Percentiles rank a stretch among this genome's conserved stretches.
phyloP scores from a whole-genome alignment of 2,797 vertebrate genomes.

The Neosilurus hyrtlii region DNA sequence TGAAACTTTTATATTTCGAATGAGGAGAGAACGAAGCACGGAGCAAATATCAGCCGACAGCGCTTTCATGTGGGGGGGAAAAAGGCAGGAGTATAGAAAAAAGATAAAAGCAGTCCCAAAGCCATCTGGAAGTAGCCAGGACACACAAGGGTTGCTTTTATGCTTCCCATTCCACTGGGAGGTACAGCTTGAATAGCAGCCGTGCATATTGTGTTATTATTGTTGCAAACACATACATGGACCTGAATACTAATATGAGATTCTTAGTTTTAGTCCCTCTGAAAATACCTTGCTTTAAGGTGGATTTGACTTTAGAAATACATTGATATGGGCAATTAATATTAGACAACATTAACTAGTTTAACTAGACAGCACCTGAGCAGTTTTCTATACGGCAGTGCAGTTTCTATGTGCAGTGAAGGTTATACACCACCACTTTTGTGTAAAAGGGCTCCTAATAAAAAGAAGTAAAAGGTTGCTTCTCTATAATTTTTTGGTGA shows the following conservation, averaged over 20 bases:
- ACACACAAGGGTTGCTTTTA: constrained; percentile 79
- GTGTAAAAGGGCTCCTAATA: too few relatives aligned
- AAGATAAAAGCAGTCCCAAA: constrained; percentile 78
- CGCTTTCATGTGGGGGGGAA: constrained; percentile 73
- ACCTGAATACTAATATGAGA: constrained; percentile 75
- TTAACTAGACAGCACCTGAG: constrained; percentile 35
- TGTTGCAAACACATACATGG: constrained; percentile 75
- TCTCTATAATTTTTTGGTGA: too few relatives aligned
- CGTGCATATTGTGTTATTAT: constrained; percentile 80
- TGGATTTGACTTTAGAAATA: constrained; percentile 37
- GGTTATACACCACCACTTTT: too few relatives aligned
- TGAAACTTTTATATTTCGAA: constrained; percentile 74
- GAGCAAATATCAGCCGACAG: constrained; percentile 77
- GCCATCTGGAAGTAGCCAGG: constrained; percentile 81
- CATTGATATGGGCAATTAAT: constrained; percentile 39
- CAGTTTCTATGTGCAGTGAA: too few relatives aligned
- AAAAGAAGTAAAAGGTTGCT: too few relatives aligned
- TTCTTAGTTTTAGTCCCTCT: constrained; percentile 59
- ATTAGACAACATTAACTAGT: neutral
- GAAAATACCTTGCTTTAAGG: constrained; percentile 28
- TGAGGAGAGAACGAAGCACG: constrained; percentile 75
- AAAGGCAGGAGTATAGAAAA: constrained; percentile 63
- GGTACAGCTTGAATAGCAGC: constrained; percentile 75
- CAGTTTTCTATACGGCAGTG: constrained; percentile 1
- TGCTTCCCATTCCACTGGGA: constrained; percentile 77